Evolutionary conservation across 2,888 invertebrate species (phyloP), one percentile per base, ranked within the genome.

Genomic region (Scelioninae gen. 1): DNA sequence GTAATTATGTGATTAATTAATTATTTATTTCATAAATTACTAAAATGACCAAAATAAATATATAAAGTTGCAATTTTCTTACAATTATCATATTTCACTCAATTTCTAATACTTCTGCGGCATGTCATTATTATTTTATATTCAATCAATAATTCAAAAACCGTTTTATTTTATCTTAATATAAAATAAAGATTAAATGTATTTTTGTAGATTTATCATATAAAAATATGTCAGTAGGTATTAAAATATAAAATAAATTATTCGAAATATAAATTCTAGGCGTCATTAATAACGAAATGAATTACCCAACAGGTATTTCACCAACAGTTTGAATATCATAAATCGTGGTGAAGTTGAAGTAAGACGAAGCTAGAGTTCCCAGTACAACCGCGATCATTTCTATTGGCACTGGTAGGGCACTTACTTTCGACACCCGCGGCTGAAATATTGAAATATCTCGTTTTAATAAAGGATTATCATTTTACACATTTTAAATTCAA

Each of bases 231-330:
- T 23, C 23, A 43, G 0, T 11, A 43, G n/a, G 5, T 43, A n/a
- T 43, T n/a, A n/a, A n/a, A 9, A 43, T 1, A 11, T 11, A n/a
- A 43, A n/a, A 43, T 43, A n/a, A 10, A 43, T 43, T n/a, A n/a
- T 43, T 43, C n/a, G 43, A 43, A 38, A 15, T 11, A 47, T 47
- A 15, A 47, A 15, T 13, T 49, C 1, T 29, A 13, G 1, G 13
- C 10, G 9, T 5, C 49, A 49, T 49, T 31, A 16, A 9, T 55
- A 13, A 43, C 34, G 34, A 66, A 32, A 31, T 16, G 31, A 91
- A 94, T 94, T 92, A 97, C 97, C 97, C 97, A 34, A 96, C 96
- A 74, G 97, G 97, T 89, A 98, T 96, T 77, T 94, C 90, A 8
- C 96, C 96, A 4, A 98, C 96, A 5, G 95, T 93, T 1, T 93